Evolutionary conservation across 2,888 invertebrate species (phyloP), one percentile per base, ranked within the genome.

Genomic region (Pyrgus malvae): DNA sequence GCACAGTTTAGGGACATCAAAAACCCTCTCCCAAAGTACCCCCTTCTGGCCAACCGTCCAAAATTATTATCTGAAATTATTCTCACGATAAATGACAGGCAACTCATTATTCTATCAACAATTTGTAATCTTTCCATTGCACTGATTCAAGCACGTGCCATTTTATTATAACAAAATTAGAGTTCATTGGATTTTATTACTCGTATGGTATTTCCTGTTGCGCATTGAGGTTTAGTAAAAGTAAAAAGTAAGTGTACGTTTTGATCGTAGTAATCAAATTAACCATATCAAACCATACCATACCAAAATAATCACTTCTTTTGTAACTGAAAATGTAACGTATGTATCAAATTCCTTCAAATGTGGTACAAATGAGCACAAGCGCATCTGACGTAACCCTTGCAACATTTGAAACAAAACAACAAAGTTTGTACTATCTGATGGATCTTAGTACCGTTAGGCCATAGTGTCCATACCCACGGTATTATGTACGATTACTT

Each of bases 11-110:
- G 29, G 68, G 69, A 73, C 72, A 70, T n/a, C n/a, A n/a, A n/a
- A 63, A 66, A 67, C 66, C 62, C 69, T 69, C 80, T 9, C 78
- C 80, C 70, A 61, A 54, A 61, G n/a, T 58, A 70, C 69, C 69
- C 76, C 75, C 72, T 71, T 68, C 44, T 64, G 58, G 60, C 57
- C 56, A 58, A 59, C 68, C 63, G 65, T 65, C 57, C 67, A 41
- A 25, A 53, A 55, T 58, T 50, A 51, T 76, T 78, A 74, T 76
- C 70, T 69, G 58, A 72, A 71, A 78, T 75, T 44, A 44, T 56
- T 64, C 62, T 60, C 66, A 61, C 63, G 59, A 38, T 48, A 4
- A 2, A 17, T 6, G 42, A 27, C 29, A 14, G n/a, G 27, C 9
- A 14, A 29, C 14, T 27, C n/a, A n/a, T n/a, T n/a, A n/a, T n/a